Base-by-base conservation (phyloP, 1,140 invertebrate species). In the Drosophila teissieri region DNA sequence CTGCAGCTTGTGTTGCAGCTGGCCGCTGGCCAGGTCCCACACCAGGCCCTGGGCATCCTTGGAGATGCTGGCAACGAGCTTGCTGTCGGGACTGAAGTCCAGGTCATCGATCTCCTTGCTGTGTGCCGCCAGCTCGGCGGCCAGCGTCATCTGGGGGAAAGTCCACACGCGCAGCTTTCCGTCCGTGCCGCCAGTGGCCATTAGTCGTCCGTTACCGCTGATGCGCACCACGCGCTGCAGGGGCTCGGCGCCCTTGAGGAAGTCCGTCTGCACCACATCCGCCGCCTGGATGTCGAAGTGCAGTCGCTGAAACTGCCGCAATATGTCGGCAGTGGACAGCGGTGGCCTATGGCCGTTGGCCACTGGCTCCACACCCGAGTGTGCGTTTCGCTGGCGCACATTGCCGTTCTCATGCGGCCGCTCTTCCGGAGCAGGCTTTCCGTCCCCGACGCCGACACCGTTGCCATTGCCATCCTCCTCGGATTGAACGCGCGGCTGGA, bases 141-240 rank as follows among this genome's bases (percentile, higher is more conserved):
- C 74, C 82, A 95, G 94, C 44, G 94, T 93, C 90, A 98, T 93
- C 76, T 95, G 94, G 12, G 97, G 97, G 92, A 97, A 98, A 78
- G 95, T 95, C 98, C 98, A 99, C 4, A 98, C 85, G 73, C 98
- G 94, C 17, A 99, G 92, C 82, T 95, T 94, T 10, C 97, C 97
- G 93, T 99, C 98, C 3, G 96, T 95, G 27, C 98, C 98, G 65
- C 97, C 98, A 6, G 98, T 99, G 1, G 95, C 96, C 94, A 99
- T 95, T 0, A 97, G 80, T 80, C 95, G 95, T 12, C 96, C 95
- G 91, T 94, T 95, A 34, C 94, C 93, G 80, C 95, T 96, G 78
- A 98, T 95, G 58, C 96, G 94, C 19, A 98, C 96, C 42, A 98
- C 96, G 91, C 98, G 95, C 92, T 98, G 97, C 69, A 98, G 93